phyloP scores from a whole-genome alignment of 2,113 vertebrate genomes.

The Xyliphius kryptos region DNA sequence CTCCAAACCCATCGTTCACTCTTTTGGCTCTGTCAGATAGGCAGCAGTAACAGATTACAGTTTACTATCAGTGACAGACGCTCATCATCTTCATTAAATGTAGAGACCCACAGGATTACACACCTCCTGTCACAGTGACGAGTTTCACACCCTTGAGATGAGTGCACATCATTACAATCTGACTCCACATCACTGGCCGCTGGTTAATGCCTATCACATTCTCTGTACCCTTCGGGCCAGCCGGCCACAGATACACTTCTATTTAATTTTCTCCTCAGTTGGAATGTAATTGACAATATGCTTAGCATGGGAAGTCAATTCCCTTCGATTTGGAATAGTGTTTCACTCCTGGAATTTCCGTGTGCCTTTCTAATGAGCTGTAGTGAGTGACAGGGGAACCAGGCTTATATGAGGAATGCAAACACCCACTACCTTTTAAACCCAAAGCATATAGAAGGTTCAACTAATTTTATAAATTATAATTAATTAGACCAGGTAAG shows the following conservation, averaged over 20 bases:
- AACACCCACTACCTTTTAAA: background rate
- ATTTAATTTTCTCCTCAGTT: conserved; percentile 55
- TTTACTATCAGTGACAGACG: conserved; percentile 36
- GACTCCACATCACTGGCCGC: conserved; percentile 37
- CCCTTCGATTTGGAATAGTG: conserved; percentile 56
- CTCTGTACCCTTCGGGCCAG: conserved; percentile 49
- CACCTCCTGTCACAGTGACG: conserved; percentile 30
- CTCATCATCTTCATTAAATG: conserved; percentile 51
- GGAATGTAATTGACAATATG: conserved; percentile 57
- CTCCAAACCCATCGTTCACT: conserved; percentile 41
- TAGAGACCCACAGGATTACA: conserved; percentile 44
- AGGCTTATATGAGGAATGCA: conserved; percentile 14
- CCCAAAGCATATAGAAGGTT: too few species aligned
- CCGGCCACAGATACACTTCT: conserved; percentile 57
- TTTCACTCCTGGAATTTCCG: conserved; percentile 20
- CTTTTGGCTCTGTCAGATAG: conserved; percentile 34
- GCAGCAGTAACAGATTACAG: conserved; percentile 29
- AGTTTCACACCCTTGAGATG: conserved; percentile 38
- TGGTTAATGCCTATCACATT: conserved; percentile 43
- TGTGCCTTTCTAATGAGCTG: conserved; percentile 45
- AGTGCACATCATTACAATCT: conserved; percentile 38
- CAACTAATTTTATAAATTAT: too few species aligned
- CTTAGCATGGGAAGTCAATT: conserved; percentile 58
- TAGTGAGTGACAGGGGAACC: conserved; percentile 30
- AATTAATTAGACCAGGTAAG: too few species aligned